phyloP scores from a whole-genome alignment of 1,140 invertebrate genomes.

The Uloborus diversus region DNA sequence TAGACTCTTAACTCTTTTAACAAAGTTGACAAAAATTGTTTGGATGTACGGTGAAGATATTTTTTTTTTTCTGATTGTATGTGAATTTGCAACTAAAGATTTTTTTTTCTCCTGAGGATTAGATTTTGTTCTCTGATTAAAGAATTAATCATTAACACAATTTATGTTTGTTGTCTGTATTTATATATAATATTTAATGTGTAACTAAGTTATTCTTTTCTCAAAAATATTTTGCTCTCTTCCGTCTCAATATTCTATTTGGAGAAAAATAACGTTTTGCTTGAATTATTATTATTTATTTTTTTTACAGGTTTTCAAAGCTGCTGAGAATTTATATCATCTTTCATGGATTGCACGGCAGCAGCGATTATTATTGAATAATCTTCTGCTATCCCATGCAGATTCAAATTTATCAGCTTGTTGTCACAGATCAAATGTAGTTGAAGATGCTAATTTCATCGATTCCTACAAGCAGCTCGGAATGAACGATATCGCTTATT shows the following conservation, averaged over 20 bases:
- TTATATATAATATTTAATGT: too few relatives aligned
- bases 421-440: constrained; percentile 78
- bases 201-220: too few relatives aligned
- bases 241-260: neutral
- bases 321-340: constrained; percentile 76
- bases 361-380: constrained; percentile 84
- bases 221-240: too few relatives aligned
- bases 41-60: too few relatives aligned
- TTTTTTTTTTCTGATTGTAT: too few relatives aligned
- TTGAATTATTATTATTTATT: constrained; percentile 6
- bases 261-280: neutral
- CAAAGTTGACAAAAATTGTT: too few relatives aligned
- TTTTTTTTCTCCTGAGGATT: too few relatives aligned
- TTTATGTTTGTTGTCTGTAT: too few relatives aligned
- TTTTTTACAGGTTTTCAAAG: constrained; percentile 69
- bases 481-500: constrained; percentile 81
- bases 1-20: too few relatives aligned
- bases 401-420: constrained; percentile 78
- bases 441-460: constrained; percentile 83
- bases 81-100: too few relatives aligned
- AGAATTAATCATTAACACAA: too few relatives aligned
- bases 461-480: constrained; percentile 87
- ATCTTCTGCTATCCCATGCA: constrained; percentile 77
- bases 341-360: constrained; percentile 89
- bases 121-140: too few relatives aligned